Base-by-base conservation (phyloP, 2,797 vertebrate genomes). In the Manis pentadactyla region DNA sequence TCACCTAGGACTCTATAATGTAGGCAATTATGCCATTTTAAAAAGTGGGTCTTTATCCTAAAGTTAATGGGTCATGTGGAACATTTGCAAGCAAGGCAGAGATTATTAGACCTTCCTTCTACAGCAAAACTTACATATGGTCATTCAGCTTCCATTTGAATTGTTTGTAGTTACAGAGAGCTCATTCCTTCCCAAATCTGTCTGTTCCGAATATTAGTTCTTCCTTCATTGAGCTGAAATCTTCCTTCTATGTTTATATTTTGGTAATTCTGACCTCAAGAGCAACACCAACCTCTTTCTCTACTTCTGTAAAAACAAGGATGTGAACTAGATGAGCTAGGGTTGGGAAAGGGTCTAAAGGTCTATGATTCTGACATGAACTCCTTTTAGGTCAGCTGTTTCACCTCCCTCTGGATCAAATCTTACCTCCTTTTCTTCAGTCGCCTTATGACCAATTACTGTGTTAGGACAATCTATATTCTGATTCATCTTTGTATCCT, bases 381-480 rank as follows among this genome's bases (percentile, higher is more conserved):
- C 14, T 78, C 31, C 34, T 7, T 87, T 92, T 75, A 95, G 92
- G 42, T 82, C 42, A 77, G 55, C 61, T 92, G 14, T 92, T 87
- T 83, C 85, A 73, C 53, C 18, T 82, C 31, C 31, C 49, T 90
- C 51, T 73, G 81, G 87, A 68, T 57, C 46, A 86, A 81, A 69
- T 84, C 25, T 59, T 77, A 27, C 86, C 66, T 75, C 25, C 23
- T 7, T 55, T 86, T 93, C 89, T 63, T 66, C 46, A 55, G 34
- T 90, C 42, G 92, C 37, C 23, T 68, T 90, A 85, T 29, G 42
- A 88, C 73, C 78, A 96, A 64, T 63, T 75, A 84, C 66, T 74
- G 25, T 86, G 69, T 94, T 93, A 90, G 75, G 64, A 96, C 66
- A 96, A 85, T 79, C 64, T 95, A 49, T 61, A 93, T 59, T 90